Evolutionary conservation across 2,113 vertebrate genomes (phyloP).

Genomic region (Dipodomys stephensi): DNA sequence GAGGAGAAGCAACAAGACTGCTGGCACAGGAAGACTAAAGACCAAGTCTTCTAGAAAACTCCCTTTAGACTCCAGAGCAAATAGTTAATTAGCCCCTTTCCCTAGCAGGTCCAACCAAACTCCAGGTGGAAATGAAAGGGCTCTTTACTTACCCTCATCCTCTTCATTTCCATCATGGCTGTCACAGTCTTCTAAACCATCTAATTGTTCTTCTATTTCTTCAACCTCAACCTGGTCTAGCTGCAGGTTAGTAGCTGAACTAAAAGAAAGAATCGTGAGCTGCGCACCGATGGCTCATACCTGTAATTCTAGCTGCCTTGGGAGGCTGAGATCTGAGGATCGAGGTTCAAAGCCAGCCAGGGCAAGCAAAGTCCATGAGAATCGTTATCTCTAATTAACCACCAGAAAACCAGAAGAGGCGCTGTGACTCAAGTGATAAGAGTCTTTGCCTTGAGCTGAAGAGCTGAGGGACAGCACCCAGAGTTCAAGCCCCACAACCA

Average conservation of each 20-base stretch:
- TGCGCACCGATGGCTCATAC: no score
- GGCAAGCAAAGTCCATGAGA: no score
- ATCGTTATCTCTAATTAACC: no score
- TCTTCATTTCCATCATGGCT: slow-evolving; percentile 85
- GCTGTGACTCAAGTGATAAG: no score
- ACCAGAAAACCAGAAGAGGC: no score
- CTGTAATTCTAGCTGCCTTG: no score
- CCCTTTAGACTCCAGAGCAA: neutral
- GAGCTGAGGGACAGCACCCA: no score
- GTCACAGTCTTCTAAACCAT: slow-evolving; percentile 89
- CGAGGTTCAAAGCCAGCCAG: no score
- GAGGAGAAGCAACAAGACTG: neutral
- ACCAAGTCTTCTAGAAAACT: neutral
- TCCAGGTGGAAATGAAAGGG: neutral
- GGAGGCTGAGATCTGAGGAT: no score
- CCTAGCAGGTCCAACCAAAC: fast-evolving
- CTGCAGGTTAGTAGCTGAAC: slow-evolving; percentile 65
- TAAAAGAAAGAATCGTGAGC: slow-evolving; percentile 53
- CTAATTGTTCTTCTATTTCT: slow-evolving; percentile 89
- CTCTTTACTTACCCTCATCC: slow-evolving; percentile 81
- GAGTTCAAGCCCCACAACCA: no score
- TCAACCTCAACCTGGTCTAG: slow-evolving; percentile 74
- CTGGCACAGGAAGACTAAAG: neutral
- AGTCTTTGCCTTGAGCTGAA: no score
- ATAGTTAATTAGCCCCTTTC: neutral